Evolutionary conservation across 1,140 invertebrate genomes (phyloP).

Genomic region (Dendroctonus ponderosae): DNA sequence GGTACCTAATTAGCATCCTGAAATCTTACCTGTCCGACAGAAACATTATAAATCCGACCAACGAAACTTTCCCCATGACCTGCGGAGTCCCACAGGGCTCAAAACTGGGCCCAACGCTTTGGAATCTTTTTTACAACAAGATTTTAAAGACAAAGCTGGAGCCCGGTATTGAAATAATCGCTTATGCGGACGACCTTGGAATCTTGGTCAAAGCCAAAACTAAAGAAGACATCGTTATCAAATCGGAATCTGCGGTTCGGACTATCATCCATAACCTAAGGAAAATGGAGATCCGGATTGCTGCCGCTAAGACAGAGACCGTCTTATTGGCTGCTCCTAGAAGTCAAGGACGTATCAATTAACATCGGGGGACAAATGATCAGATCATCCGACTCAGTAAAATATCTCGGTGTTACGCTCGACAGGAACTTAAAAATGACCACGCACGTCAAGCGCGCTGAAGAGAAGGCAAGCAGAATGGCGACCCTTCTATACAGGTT

Average conservation of each 20-base stretch:
- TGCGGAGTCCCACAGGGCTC: conserved; percentile 53
- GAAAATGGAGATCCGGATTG: background rate
- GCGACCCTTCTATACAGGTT: background rate
- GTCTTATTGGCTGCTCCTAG: conserved; percentile 5
- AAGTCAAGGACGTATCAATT: background rate
- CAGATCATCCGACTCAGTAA: background rate
- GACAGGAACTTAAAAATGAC: background rate
- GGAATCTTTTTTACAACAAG: conserved; percentile 50
- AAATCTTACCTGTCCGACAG: too few relatives aligned
- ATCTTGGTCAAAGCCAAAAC: background rate
- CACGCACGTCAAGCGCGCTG: background rate
- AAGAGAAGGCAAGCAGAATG: background rate
- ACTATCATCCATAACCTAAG: background rate
- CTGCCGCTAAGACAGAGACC: conserved; percentile 4
- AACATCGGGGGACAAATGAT: background rate
- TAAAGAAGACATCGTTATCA: conserved; percentile 1
- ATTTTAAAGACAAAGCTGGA: conserved; percentile 40
- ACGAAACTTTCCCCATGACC: background rate
- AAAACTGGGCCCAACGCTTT: conserved; percentile 48
- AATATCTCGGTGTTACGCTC: conserved; percentile 1
- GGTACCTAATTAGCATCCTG: too few relatives aligned
- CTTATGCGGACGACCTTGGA: conserved; percentile 21
- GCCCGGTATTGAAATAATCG: conserved; percentile 5
- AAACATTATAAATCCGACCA: too few relatives aligned
- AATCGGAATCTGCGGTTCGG: background rate